Conservation (phyloP, 2,888 invertebrate genomes). For the Dinocampus coccinellae region DNA sequence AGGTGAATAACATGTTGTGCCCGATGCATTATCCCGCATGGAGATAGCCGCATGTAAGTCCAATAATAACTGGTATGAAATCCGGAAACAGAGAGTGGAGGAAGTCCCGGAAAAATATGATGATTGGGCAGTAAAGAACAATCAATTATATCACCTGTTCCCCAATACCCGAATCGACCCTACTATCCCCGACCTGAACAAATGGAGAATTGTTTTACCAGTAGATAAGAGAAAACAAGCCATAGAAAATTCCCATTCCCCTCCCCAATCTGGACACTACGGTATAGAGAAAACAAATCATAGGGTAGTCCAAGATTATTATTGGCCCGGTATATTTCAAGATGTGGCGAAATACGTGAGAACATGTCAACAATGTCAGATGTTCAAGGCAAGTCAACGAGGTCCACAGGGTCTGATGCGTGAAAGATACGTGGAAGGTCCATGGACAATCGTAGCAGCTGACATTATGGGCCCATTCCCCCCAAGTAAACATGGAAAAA, state of each 20-base stretch:
- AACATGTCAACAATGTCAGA: background rate
- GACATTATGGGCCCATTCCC: background rate
- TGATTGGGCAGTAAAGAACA: slow-evolving; percentile 26
- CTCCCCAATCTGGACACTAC: slow-evolving; percentile 2
- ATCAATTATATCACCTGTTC: slow-evolving; percentile 16
- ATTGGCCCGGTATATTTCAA: slow-evolving; percentile 5
- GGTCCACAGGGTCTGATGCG: background rate
- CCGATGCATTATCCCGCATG: slow-evolving; percentile 35
- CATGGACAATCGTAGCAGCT: background rate
- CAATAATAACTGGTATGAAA: too few species aligned
- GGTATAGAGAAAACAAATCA: slow-evolving; percentile 2
- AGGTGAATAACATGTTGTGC: slow-evolving; percentile 28
- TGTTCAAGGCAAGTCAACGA: background rate
- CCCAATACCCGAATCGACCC: slow-evolving; percentile 20
- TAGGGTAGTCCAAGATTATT: background rate
- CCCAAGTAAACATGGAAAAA: too few species aligned
- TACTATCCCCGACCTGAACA: background rate
- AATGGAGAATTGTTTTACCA: slow-evolving; percentile 21
- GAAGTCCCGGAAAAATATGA: slow-evolving; percentile 23
- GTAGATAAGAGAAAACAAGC: background rate
- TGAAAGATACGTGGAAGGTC: background rate
- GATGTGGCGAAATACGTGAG: background rate
- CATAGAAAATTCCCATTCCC: background rate
- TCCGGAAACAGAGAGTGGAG: too few species aligned
- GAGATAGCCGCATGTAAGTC: background rate